Conservation (phyloP, 2,113 vertebrate genomes). For the Sisor rabdophorus region DNA sequence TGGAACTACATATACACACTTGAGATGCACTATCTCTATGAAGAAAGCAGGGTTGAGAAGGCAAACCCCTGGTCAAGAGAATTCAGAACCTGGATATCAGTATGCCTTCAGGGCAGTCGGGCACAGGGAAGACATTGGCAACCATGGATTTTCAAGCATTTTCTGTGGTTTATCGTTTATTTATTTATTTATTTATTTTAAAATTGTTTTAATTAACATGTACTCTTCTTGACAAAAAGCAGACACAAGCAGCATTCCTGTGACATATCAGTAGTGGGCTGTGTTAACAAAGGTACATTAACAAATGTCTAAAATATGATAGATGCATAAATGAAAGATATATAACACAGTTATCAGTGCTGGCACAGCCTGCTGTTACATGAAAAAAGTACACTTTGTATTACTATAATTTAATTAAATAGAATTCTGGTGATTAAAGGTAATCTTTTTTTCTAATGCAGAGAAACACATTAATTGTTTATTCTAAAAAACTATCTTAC, state of each 20-base stretch:
- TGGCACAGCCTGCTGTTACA: constrained; percentile 62
- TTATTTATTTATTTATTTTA: constrained; percentile 35
- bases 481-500: no score
- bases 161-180: constrained; percentile 43
- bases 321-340: constrained; percentile 53
- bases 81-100: constrained; percentile 58
- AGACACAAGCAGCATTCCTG: constrained; percentile 52
- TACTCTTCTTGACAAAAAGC: constrained; percentile 49
- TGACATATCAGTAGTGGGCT: constrained; percentile 65
- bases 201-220: constrained; percentile 41
- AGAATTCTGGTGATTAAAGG: constrained; percentile 48
- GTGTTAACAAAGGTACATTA: constrained; percentile 53
- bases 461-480: constrained; percentile 25
- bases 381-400: constrained; percentile 69
- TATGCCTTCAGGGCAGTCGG: constrained; percentile 61
- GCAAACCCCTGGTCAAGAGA: constrained; percentile 28
- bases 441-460: constrained; percentile 37
- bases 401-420: constrained; percentile 50
- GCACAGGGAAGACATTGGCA: constrained; percentile 39
- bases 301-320: constrained; percentile 54
- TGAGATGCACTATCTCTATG: constrained; percentile 38
- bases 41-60: constrained; percentile 39
- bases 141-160: constrained; percentile 45
- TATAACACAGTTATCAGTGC: constrained; percentile 61
- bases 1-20: constrained; percentile 43